Evolutionary conservation across 2,888 invertebrate genomes (phyloP), one percentile per base, ranked within the genome.

Genomic region (Cosmopolites sordidus): DNA sequence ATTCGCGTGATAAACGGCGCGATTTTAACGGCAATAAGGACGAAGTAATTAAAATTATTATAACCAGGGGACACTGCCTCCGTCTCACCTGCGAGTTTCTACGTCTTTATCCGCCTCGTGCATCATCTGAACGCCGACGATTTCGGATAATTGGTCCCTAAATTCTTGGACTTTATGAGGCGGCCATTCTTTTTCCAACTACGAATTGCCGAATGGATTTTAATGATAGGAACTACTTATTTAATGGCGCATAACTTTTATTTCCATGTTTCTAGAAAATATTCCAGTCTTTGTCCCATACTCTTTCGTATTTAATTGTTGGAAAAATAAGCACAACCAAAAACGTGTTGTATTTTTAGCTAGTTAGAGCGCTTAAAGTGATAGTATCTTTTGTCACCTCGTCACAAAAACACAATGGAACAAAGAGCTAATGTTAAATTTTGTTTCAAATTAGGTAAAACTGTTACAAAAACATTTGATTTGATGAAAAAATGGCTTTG

Each of bases 51-150:
- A 53, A 56, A 56, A 56, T 56, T 56, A 56, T 56, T 56, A 53
- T 46, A 56, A 52, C 56, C 56, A 46, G 44, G 56, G 50, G 56
- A 56, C 46, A 16, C 18, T 15, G 16, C 6, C 11, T 56, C 58
- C 57, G 49, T 58, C 59, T 60, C 56, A 62, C 63, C 64, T 61
- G 66, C 59, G 58, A 51, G 51, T 56, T 56, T 51, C 45, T 51
- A 56, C 51, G 56, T 52, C 49, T 56, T 52, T 56, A 56, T 52
- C 52, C 62, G 65, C 62, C 62, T 62, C 64, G 64, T 65, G 60
- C 61, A 63, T 66, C 62, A 64, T 60, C 52, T 29, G 47, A 58
- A 59, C 42, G 42, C 17, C 48, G 52, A 49, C 52, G 49, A 56
- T 48, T 56, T 52, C 29, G 40, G 56, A 48, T 56, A 56, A 56